These are phyloP conservation scores for Buceros bicornis DNA, from an alignment of 2,797 vertebrate species.

Conservation along the genomic window DNA sequence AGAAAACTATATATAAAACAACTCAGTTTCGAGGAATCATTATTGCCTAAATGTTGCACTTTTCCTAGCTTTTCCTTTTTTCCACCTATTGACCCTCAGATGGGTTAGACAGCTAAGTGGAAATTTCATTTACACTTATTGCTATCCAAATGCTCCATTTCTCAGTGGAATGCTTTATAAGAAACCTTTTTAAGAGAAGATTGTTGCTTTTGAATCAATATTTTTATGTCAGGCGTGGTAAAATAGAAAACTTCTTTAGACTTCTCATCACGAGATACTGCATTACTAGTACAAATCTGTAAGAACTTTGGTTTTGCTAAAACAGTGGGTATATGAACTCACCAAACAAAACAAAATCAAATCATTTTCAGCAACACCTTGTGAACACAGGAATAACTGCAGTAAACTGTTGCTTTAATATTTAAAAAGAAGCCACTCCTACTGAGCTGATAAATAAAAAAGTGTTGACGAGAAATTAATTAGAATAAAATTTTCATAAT, in stretches of 20 bases:
- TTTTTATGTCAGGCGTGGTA: neutral
- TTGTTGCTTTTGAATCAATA: constrained; percentile 21
- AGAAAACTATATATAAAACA: neutral
- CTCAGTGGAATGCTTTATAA: neutral
- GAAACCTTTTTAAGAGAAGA: neutral
- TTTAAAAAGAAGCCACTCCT: neutral
- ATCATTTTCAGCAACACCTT: neutral
- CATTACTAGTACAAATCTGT: neutral
- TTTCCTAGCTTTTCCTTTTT: neutral
- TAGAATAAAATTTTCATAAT: neutral
- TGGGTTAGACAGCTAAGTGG: neutral
- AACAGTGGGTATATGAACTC: neutral
- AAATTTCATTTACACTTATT: constrained; percentile 39
- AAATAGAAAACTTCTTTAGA: neutral
- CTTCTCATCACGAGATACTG: neutral
- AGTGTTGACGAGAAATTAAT: neutral
- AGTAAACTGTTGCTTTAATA: neutral
- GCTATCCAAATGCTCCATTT: neutral
- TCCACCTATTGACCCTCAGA: neutral
- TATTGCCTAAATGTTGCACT: neutral
- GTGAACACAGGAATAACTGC: neutral
- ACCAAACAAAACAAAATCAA: neutral
- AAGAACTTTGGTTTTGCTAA: neutral
- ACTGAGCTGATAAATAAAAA: neutral
- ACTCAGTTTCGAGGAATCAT: neutral